Percentiles rank a stretch among this genome's conserved stretches.
These are phyloP conservation scores for Oryzias dopingdopingensis DNA, from an alignment of 2,797 vertebrate genomes.

Conservation along the genomic window DNA sequence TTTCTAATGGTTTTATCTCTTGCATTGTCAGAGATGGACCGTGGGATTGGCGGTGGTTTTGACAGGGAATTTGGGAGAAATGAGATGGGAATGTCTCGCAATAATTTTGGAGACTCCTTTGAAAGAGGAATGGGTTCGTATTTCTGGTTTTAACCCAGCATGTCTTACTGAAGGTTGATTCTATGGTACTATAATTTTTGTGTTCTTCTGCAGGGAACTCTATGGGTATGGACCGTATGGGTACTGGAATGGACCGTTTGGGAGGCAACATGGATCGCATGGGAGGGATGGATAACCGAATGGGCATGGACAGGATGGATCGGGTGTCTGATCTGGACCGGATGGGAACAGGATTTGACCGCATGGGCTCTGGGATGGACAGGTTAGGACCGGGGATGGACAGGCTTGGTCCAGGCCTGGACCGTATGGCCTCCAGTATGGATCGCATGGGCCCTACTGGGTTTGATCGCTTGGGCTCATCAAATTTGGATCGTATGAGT, in stretches of 20 bases:
- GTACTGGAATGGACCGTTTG: conserved; percentile 83
- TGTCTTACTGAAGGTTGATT: neutral
- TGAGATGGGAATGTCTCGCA: conserved; percentile 89
- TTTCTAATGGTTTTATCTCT: conserved; percentile 55
- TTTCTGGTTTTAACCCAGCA: conserved; percentile 21
- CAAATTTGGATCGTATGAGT: conserved; percentile 88
- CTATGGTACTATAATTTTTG: neutral
- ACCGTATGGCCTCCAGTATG: conserved; percentile 86
- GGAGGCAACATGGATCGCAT: conserved; percentile 85
- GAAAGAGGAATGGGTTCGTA: conserved; percentile 89
- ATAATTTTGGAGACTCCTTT: conserved; percentile 88
- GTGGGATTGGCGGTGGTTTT: conserved; percentile 87
- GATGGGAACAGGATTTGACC: conserved; percentile 83
- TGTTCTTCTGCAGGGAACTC: conserved; percentile 77
- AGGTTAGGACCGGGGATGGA: conserved; percentile 88
- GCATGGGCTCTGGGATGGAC: conserved; percentile 87
- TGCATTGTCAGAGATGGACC: conserved; percentile 85
- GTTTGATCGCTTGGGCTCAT: conserved; percentile 84
- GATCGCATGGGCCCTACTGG: conserved; percentile 88
- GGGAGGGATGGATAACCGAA: conserved; percentile 81
- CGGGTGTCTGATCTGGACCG: conserved; percentile 85
- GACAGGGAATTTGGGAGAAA: conserved; percentile 89
- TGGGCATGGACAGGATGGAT: conserved; percentile 90
- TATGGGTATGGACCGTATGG: conserved; percentile 77
- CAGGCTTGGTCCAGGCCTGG: conserved; percentile 81